Evolutionary conservation across 2,113 vertebrate genomes (phyloP), one percentile per base, ranked within the genome.

Genomic region (Catagonus wagneri): DNA sequence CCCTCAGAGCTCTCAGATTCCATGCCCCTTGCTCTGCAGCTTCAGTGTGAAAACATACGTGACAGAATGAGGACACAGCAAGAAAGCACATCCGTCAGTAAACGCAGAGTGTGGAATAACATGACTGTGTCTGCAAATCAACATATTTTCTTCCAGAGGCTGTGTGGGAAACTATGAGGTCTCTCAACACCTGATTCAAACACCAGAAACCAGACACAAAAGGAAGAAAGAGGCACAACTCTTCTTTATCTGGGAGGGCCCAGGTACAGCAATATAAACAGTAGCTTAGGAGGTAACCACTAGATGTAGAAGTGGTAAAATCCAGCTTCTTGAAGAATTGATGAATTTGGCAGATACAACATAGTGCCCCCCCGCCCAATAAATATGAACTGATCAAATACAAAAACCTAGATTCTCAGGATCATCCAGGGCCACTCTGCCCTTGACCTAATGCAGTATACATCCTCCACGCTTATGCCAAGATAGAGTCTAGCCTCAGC

Each of bases 31-130:
- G 65, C n/a, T 32, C 63, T 11, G 39, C 29, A 52, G 39, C 36
- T 84, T 25, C 34, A 22, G 10, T 34, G 29, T 34, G 86, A 75
- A 83, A 81, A 76, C 20, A 3, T 2, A 63, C 14, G 44, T 81
- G 80, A 72, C 96, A 89, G 50, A 75, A 95, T 69, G 83, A 65
- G 76, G 87, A 79, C 86, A 74, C 6, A 19, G 63, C 7, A 13
- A 83, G 36, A 66, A 79, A 68, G 71, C 34, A 6, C 63, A 72
- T 20, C 76, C 2, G 0, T 39, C 32, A 34, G 25, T 5, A 25
- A 17, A 44, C 0, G 0, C 60, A 65, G 75, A 44, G 15, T 0
- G 13, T 34, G 54, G 32, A 65, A 9, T 6, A 34, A 23, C 60
- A 17, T 13, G 52, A 15, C 9, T 10, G 27, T 7, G 2, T 44